These are phyloP conservation scores for Eupleurogrammus muticus DNA, from an alignment of 2,797 vertebrate genomes.

Conservation along the genomic window DNA sequence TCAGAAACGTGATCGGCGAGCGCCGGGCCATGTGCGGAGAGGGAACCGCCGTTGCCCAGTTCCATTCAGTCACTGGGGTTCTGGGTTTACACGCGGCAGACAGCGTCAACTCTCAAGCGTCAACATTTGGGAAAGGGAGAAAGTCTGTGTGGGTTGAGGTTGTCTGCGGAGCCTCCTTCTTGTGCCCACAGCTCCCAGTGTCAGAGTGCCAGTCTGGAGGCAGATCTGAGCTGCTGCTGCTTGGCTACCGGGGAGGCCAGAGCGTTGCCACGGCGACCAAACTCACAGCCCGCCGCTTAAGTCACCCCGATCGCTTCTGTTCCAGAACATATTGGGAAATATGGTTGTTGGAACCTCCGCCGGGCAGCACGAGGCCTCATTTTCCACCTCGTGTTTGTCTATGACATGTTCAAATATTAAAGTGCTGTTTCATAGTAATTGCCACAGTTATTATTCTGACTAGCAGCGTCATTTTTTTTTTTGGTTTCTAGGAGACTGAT, in stretches of 20 bases:
- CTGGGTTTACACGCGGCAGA: constrained; percentile 76
- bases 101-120: constrained; percentile 74
- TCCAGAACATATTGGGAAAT: constrained; percentile 70
- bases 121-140: constrained; percentile 76
- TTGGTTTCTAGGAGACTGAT: constrained; percentile 79
- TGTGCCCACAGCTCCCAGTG: constrained; percentile 80
- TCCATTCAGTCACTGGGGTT: constrained; percentile 82
- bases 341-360: constrained; percentile 55
- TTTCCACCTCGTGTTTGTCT: constrained; percentile 81
- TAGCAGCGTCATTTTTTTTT: constrained; percentile 66
- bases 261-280: constrained; percentile 71
- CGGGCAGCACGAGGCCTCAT: constrained; percentile 61
- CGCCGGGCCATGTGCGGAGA: constrained; percentile 59
- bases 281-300: constrained; percentile 59
- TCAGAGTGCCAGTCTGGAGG: constrained; percentile 78
- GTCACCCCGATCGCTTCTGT: constrained; percentile 51
- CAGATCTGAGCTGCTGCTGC: constrained; percentile 73
- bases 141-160: constrained; percentile 81
- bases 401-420: constrained; percentile 79
- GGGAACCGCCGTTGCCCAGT: constrained; percentile 62
- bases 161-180: constrained; percentile 83
- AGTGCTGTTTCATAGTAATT: constrained; percentile 75
- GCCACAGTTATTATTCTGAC: constrained; percentile 75
- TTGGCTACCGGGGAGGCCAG: constrained; percentile 72
- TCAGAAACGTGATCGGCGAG: constrained; percentile 62